These are phyloP conservation scores for Unio pictorum DNA, from an alignment of 2,888 invertebrate species.

Conservation along the genomic window DNA sequence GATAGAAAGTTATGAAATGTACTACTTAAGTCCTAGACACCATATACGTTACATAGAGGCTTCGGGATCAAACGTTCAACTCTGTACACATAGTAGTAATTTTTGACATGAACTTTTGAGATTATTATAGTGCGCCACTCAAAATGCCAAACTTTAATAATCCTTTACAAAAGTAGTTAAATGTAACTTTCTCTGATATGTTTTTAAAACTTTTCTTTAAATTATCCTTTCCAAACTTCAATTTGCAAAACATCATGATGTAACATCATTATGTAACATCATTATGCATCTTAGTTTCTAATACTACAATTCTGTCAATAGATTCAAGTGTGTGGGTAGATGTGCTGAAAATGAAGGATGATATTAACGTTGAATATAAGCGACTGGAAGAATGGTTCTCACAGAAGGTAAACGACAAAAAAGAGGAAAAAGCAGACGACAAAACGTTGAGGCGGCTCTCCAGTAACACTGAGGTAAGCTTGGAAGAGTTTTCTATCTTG, in stretches of 20 bases:
- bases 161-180: background rate
- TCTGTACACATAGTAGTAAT: too few relatives aligned
- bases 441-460: conserved; percentile 73
- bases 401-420: conserved; percentile 73
- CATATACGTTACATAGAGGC: too few relatives aligned
- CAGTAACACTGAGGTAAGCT: conserved; percentile 80
- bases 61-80: too few relatives aligned
- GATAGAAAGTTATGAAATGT: too few relatives aligned
- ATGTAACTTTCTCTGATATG: background rate
- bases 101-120: too few relatives aligned
- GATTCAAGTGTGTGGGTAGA: conserved; percentile 71
- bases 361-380: conserved; percentile 75
- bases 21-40: too few relatives aligned
- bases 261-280: background rate
- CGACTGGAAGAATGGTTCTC: conserved; percentile 74
- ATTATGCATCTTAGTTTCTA: background rate
- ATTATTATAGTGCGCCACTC: too few relatives aligned
- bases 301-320: conserved; percentile 13
- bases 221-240: background rate
- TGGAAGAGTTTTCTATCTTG: background rate
- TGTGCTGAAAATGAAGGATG: conserved; percentile 80
- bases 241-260: background rate
- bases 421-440: conserved; percentile 22
- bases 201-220: background rate
- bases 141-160: background rate